Conservation (phyloP, 2,113 vertebrate genomes). For the Neotragus moschatus region DNA sequence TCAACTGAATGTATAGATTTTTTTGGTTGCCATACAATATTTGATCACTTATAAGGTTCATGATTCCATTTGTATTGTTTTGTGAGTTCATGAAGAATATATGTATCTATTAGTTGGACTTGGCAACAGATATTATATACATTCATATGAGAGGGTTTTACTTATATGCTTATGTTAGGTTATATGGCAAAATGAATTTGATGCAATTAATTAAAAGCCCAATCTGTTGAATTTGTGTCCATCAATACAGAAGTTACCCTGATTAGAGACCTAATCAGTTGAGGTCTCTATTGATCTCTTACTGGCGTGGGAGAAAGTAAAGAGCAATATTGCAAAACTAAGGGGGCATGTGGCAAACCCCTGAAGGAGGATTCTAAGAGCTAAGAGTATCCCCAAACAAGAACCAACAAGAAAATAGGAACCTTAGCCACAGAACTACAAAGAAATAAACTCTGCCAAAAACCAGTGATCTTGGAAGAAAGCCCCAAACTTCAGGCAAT, state of each 20-base stretch:
- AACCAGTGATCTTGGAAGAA: neutral
- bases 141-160: neutral
- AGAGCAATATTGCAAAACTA: neutral
- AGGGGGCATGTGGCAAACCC: neutral
- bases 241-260: neutral
- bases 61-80: neutral
- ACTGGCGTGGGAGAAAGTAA: neutral
- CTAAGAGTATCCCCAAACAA: neutral
- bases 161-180: neutral
- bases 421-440: neutral
- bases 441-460: neutral
- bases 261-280: neutral
- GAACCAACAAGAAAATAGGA: neutral
- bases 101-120: neutral
- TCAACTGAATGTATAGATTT: neutral
- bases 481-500: neutral
- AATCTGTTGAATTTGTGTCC: neutral
- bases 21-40: neutral
- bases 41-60: neutral
- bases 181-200: neutral
- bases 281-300: neutral
- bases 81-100: neutral
- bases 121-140: neutral
- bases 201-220: neutral
- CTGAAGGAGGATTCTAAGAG: neutral